phyloP scores from a whole-genome alignment of 2,888 invertebrate species.

The Ypsolopha sequella region DNA sequence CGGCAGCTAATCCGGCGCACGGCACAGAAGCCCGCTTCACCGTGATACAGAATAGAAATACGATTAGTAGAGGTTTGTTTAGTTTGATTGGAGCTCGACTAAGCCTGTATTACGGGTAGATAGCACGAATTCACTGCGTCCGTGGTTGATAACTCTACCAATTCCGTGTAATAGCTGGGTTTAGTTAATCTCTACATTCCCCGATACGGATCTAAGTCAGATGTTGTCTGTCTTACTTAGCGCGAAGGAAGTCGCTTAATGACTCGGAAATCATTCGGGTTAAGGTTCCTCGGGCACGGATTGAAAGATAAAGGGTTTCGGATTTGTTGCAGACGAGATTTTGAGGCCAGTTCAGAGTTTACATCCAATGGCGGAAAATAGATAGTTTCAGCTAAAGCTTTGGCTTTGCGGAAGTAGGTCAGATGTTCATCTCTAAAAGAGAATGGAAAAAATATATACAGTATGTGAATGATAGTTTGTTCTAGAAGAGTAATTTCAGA shows the following conservation, averaged over 20 bases:
- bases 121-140: conserved; percentile 52
- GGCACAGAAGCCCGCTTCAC: conserved; percentile 13
- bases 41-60: conserved; percentile 59
- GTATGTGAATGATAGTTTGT: too few species aligned
- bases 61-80: conserved; percentile 57
- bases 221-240: conserved; percentile 70
- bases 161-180: conserved; percentile 48
- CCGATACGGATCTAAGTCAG: conserved; percentile 65
- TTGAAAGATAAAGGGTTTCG: conserved; percentile 62
- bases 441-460: too few species aligned
- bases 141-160: conserved; percentile 47
- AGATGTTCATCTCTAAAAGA: too few species aligned
- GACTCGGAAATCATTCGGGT: conserved; percentile 69
- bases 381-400: background rate
- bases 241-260: conserved; percentile 59
- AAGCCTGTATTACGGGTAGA: conserved; percentile 60
- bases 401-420: too few species aligned
- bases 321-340: conserved; percentile 35
- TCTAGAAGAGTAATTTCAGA: background rate
- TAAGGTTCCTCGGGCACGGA: conserved; percentile 55
- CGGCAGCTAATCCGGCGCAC: too few species aligned
- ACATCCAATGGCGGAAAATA: background rate
- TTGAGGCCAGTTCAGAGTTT: background rate
- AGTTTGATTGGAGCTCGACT: conserved; percentile 63
- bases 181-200: conserved; percentile 57